Conservation (phyloP, 2,888 invertebrate species). For the Zootermopsis nevadensis region DNA sequence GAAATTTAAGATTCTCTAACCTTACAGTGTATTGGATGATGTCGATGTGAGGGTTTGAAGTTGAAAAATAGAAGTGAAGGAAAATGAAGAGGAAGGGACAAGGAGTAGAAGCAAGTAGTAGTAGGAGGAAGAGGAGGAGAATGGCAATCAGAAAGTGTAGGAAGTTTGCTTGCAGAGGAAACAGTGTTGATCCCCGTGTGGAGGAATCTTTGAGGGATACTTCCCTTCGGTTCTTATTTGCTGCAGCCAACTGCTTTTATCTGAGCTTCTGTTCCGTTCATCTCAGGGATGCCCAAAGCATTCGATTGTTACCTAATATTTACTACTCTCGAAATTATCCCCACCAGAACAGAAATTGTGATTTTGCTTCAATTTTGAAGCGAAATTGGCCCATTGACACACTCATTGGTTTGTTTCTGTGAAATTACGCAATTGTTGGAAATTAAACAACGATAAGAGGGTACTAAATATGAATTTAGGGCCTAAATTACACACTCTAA, state of each 20-base stretch:
- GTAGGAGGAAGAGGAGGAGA: neutral
- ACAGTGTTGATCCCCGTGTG: neutral
- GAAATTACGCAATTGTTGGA: too few relatives aligned
- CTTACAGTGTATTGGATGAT: neutral
- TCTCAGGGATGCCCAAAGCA: neutral
- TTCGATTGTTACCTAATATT: neutral
- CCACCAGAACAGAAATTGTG: too few relatives aligned
- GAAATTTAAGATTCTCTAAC: neutral
- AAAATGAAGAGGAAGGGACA: neutral
- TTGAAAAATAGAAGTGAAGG: neutral
- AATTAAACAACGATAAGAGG: too few relatives aligned
- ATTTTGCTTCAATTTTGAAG: too few relatives aligned
- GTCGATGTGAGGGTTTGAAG: neutral
- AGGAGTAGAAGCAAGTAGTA: neutral
- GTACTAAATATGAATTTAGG: too few relatives aligned
- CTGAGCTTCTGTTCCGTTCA: neutral
- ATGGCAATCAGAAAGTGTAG: constrained; percentile 6
- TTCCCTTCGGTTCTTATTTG: neutral
- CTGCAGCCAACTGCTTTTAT: neutral
- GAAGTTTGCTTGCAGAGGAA: neutral
- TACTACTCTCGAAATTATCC: too few relatives aligned
- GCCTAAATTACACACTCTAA: too few relatives aligned
- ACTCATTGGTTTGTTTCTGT: too few relatives aligned
- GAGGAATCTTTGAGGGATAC: neutral
- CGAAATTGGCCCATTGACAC: too few relatives aligned